These are phyloP conservation scores for Polypedilum vanderplanki DNA, from an alignment of 1,140 invertebrate genomes.

Conservation along the genomic window DNA sequence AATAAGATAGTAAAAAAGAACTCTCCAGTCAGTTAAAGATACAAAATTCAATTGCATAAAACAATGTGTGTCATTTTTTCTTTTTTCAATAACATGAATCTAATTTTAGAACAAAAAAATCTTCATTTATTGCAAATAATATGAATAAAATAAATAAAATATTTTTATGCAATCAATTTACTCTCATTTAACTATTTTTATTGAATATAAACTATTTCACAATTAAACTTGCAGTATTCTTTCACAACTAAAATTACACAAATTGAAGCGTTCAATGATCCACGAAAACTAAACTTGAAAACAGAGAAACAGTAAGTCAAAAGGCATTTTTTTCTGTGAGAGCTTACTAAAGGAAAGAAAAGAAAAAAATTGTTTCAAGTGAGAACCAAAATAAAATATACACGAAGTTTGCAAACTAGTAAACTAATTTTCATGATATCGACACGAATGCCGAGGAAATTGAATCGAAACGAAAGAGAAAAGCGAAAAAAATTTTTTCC, in stretches of 20 bases:
- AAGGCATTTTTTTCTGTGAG: background rate
- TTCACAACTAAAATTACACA: background rate
- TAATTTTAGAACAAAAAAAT: background rate
- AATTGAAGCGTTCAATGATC: background rate
- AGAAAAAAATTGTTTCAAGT: background rate
- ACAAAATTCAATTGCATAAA: slow-evolving; percentile 19
- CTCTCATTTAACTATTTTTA: background rate
- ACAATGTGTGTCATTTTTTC: background rate
- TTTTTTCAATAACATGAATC: background rate
- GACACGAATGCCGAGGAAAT: no score
- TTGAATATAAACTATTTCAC: background rate
- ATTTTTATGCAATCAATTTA: background rate
- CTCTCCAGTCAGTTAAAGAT: background rate
- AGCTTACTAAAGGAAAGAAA: background rate
- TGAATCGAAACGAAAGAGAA: no score
- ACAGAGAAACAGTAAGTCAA: background rate
- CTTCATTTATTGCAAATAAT: no score
- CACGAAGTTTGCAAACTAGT: background rate
- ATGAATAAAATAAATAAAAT: no score
- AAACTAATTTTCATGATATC: slow-evolving; percentile 7
- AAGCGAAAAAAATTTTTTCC: no score
- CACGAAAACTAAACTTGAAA: background rate
- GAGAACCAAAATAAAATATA: background rate
- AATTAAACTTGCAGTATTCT: background rate
- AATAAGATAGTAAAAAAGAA: background rate